Base-by-base conservation (phyloP, 1,140 invertebrate species). In the Bombus consobrinus region DNA sequence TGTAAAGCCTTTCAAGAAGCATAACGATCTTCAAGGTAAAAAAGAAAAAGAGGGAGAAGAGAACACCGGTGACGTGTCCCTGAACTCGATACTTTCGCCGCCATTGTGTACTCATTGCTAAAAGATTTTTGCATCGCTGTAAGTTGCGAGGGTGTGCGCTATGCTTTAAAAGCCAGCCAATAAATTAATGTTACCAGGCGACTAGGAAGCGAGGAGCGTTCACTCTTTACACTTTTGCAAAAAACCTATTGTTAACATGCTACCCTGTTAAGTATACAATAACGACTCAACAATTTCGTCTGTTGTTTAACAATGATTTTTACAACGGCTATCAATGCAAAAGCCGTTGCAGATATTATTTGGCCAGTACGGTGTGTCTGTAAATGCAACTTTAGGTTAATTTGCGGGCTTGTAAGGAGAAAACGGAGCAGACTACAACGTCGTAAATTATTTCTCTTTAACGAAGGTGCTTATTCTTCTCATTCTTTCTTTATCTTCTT, bases 101-200 rank as follows among this genome's bases (percentile, higher is more conserved):
- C 69, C 79, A 87, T 89, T 90, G 87, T 81, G 73, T 64, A 82
- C 80, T 80, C 77, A 89, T 81, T 82, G 78, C 47, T 68, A 82
- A 64, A 62, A 32, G 28, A 83, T 79, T 87, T 85, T 87, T 89
- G 69, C 88, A 80, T 77, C 81, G 75, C 53, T 37, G 75, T 43
- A 80, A 86, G 53, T 73, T 28, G 64, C 62, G 84, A 57, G 87
- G 64, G 68, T 18, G 34, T 2, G 25, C 68, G 12, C 25, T 47
- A 39, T 25, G 77, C 57, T 85, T 81, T 66, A 74, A 37, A 86
- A 68, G 64, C 85, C 53, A 62, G 80, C 69, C 88, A 86, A 90
- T 90, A 90, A 89, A 89, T 89, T 89, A 89, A 90, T 90, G 88
- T 81, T 81, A 90, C 82, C 88, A 90, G 89, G 88, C 69, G 62